Percentiles rank a stretch among this genome's conserved stretches.
Conservation (phyloP, 2,888 invertebrate genomes). For the Gymnoscelis rufifasciata region DNA sequence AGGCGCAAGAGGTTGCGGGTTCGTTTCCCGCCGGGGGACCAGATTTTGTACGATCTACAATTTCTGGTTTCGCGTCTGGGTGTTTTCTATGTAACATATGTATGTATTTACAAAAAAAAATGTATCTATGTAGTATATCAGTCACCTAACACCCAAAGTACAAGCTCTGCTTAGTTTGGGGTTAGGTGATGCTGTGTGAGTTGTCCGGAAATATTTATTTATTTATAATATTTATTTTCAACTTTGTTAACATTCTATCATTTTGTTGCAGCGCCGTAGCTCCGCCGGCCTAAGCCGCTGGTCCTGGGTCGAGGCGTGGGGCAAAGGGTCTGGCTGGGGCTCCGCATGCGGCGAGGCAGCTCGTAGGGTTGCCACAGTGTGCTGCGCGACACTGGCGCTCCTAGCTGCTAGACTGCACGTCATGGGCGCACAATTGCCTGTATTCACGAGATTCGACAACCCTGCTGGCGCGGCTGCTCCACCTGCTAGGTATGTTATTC, state of each 20-base stretch:
- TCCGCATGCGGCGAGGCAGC: slow-evolving; percentile 82
- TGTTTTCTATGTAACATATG: too few species aligned
- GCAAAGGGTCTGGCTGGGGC: slow-evolving; percentile 67
- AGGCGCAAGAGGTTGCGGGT: too few species aligned
- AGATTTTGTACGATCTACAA: too few species aligned
- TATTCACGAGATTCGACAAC: slow-evolving; percentile 98
- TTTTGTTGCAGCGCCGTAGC: slow-evolving; percentile 51
- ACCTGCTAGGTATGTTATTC: slow-evolving; percentile 76
- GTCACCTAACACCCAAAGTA: too few species aligned
- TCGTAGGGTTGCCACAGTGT: slow-evolving; percentile 88
- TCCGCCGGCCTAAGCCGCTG: slow-evolving; percentile 50
- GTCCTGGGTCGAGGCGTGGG: slow-evolving; percentile 71
- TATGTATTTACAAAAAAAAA: too few species aligned
- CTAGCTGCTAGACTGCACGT: slow-evolving; percentile 92
- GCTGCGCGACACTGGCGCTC: slow-evolving; percentile 87
- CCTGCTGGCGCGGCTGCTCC: slow-evolving; percentile 94
- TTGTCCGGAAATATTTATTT: too few species aligned
- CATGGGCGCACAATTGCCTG: slow-evolving; percentile 97
- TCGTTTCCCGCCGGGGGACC: too few species aligned
- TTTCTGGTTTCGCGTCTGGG: too few species aligned
- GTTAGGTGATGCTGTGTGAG: too few species aligned
- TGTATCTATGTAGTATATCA: too few species aligned
- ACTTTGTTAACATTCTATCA: background rate
- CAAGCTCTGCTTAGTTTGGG: too few species aligned
- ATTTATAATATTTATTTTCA: too few species aligned